A percentile compares a stretch with the other conserved stretches of the same genome.
Evolutionary conservation across 2,888 invertebrate species (phyloP).

Genomic region (Phymatocera aterrima): DNA sequence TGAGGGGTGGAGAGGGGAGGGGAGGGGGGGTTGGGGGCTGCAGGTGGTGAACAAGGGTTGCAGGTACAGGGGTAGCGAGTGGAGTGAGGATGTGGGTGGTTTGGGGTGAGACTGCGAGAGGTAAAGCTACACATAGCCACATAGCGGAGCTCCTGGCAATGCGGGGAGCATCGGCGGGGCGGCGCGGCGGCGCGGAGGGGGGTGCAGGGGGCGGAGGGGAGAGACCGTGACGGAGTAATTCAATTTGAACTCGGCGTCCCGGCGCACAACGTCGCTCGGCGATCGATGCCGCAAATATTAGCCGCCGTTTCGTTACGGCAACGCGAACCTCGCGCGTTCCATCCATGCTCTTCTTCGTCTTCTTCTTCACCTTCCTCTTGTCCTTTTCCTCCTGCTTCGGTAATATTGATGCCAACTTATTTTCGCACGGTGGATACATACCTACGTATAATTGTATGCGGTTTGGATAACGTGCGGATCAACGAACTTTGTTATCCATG

Average conservation of each 20-base stretch:
- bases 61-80: background rate
- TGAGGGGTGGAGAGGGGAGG: background rate
- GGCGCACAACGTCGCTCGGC: slow-evolving; percentile 38
- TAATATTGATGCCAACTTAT: no score
- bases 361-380: no score
- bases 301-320: slow-evolving; percentile 41
- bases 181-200: no score
- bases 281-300: slow-evolving; percentile 44
- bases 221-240: slow-evolving; percentile 42
- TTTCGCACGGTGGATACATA: no score
- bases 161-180: no score
- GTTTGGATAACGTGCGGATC: no score
- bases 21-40: background rate
- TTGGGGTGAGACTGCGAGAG: slow-evolving; percentile 5
- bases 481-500: no score
- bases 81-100: background rate
- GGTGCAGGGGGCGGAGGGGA: background rate
- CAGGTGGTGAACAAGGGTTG: background rate
- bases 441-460: no score
- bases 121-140: slow-evolving; percentile 27
- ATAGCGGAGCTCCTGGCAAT: slow-evolving; percentile 36
- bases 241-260: slow-evolving; percentile 43
- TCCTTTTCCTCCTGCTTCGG: no score
- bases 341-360: background rate
- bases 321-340: background rate